These are phyloP conservation scores for Potorous gilbertii DNA, from an alignment of 2,797 vertebrate genomes.

Conservation along the genomic window DNA sequence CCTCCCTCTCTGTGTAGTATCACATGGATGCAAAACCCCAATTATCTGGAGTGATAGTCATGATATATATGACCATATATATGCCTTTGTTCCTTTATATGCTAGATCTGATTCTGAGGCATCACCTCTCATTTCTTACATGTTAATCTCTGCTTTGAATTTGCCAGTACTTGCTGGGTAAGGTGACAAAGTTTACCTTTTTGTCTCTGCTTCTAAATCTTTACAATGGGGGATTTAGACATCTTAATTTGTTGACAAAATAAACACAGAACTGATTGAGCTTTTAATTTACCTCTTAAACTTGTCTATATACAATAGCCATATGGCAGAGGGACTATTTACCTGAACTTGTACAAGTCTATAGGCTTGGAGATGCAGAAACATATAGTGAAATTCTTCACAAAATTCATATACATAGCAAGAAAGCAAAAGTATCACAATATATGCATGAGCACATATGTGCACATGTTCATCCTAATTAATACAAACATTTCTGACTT, in stretches of 20 bases:
- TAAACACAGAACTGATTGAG: accelerated
- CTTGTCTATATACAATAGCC: background rate
- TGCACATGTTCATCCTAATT: background rate
- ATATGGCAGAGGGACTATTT: background rate
- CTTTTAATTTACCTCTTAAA: background rate
- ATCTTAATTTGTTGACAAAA: background rate
- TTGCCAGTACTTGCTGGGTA: background rate
- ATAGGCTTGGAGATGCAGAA: too few relatives aligned
- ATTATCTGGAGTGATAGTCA: background rate
- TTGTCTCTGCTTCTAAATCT: background rate
- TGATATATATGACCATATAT: background rate
- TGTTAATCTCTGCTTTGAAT: background rate
- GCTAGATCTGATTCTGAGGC: background rate
- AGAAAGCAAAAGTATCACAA: background rate
- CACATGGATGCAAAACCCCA: background rate
- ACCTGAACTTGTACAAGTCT: too few relatives aligned
- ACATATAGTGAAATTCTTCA: too few relatives aligned
- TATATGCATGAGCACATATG: background rate
- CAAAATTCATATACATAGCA: too few relatives aligned
- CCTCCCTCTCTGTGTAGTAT: background rate
- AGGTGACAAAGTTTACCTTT: background rate
- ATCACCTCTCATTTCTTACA: background rate
- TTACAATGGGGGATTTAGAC: background rate
- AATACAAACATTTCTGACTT: background rate
- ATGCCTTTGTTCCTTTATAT: background rate